Base-by-base conservation (phyloP, 1,140 invertebrate species). In the Nephotettix cincticeps region DNA sequence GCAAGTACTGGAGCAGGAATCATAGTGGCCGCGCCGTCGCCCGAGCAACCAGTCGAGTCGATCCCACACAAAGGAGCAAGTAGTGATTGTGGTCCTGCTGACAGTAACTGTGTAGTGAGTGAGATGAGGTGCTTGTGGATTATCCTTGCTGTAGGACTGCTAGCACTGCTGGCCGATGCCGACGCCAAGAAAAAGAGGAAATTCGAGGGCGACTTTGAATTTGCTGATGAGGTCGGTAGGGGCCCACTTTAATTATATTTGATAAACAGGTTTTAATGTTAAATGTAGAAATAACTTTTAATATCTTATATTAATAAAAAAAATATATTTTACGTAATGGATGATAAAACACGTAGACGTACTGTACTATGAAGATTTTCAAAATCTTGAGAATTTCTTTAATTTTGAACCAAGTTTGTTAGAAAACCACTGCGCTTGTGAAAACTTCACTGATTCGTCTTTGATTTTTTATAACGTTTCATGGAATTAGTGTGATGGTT, bases 191-290 rank as follows among this genome's bases (percentile, higher is more conserved):
- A 80, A 75, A 87, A 88, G 78, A 68, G 84, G 75, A 89, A 88
- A 78, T 88, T 89, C 78, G 88, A 89, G 71, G 87, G 87, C 11
- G 88, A 89, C 74, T 89, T 89, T 76, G 88, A 89, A 75, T 89
- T 89, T 75, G 87, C 86, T 70, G 88, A 89, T 78, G 87, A 89
- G 86, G 88, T 89, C 78, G 81, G 83, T 66, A 19, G 9, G 40
- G 40, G 40, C 40, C 40, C 40, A 43, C 40, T 11, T 43, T 43
- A 43, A n/a, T n/a, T n/a, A n/a, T n/a, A n/a, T n/a, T n/a, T n/a
- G n/a, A n/a, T n/a, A n/a, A n/a, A n/a, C n/a, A n/a, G n/a, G n/a
- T n/a, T n/a, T n/a, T n/a, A n/a, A n/a, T n/a, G n/a, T n/a, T n/a
- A n/a, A n/a, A n/a, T n/a, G n/a, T n/a, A n/a, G n/a, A n/a, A n/a